phyloP scores from a whole-genome alignment of 1,140 invertebrate species.

The Psix sp. region DNA sequence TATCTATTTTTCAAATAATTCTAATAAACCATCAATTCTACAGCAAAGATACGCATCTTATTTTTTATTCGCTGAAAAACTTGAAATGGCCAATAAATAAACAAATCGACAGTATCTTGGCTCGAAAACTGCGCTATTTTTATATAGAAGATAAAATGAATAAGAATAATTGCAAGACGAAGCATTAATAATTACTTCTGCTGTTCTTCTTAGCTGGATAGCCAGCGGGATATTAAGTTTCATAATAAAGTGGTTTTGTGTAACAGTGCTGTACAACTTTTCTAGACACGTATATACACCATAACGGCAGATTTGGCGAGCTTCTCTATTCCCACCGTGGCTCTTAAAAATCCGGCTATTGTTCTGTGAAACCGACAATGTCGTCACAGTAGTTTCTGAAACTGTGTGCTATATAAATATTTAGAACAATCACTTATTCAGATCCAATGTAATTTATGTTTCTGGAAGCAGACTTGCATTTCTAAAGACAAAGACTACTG shows the following conservation, averaged over 20 bases:
- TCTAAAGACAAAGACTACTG: too few relatives aligned
- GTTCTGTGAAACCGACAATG: slow-evolving; percentile 20
- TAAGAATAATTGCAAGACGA: too few relatives aligned
- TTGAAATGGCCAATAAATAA: background rate
- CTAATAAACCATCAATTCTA: too few relatives aligned
- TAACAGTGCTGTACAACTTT: slow-evolving; percentile 22
- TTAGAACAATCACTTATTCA: slow-evolving; percentile 48
- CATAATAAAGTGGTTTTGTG: slow-evolving; percentile 40
- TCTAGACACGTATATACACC: slow-evolving; percentile 22
- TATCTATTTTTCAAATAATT: slow-evolving; percentile 8
- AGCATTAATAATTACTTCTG: background rate
- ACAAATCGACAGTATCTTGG: too few relatives aligned
- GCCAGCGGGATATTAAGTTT: slow-evolving; percentile 12
- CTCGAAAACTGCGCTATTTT: too few relatives aligned
- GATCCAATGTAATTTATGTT: slow-evolving; percentile 21
- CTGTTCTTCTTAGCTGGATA: background rate
- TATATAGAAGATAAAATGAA: too few relatives aligned
- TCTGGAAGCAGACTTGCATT: too few relatives aligned
- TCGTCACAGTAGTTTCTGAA: slow-evolving; percentile 32
- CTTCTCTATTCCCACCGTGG: slow-evolving; percentile 36
- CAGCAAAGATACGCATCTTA: too few relatives aligned
- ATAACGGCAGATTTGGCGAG: slow-evolving; percentile 40
- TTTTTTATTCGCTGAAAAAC: background rate
- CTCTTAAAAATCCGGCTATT: slow-evolving; percentile 42
- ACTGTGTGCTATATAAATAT: slow-evolving; percentile 23